These are phyloP conservation scores for Antheraea yamamai DNA, from an alignment of 2,888 invertebrate species.

Conservation along the genomic window DNA sequence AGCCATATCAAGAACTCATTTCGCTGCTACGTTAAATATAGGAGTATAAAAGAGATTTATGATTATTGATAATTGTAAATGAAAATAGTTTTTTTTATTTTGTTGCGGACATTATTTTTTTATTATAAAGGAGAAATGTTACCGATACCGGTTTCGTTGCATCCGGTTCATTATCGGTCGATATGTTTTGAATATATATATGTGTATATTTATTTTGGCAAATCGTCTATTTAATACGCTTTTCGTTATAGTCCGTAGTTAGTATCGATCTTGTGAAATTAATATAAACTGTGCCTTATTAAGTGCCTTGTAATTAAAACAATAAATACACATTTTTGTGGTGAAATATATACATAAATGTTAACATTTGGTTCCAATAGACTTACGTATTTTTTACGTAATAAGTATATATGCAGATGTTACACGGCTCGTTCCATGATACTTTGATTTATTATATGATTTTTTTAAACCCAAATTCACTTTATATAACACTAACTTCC, in stretches of 20 bases:
- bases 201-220: slow-evolving; percentile 23
- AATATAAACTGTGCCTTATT: slow-evolving; percentile 53
- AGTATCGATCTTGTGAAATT: slow-evolving; percentile 50
- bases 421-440: slow-evolving; percentile 24
- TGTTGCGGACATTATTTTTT: neutral
- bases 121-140: slow-evolving; percentile 33
- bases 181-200: slow-evolving; percentile 8
- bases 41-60: slow-evolving; percentile 6
- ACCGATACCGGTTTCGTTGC: slow-evolving; percentile 18
- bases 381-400: slow-evolving; percentile 30
- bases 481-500: too few relatives aligned
- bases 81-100: slow-evolving; percentile 5
- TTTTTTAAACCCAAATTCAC: too few relatives aligned
- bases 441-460: neutral
- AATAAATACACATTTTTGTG: slow-evolving; percentile 18
- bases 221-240: slow-evolving; percentile 58
- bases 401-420: slow-evolving; percentile 35
- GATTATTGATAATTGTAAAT: neutral
- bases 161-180: slow-evolving; percentile 31
- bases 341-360: slow-evolving; percentile 17
- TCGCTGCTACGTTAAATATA: neutral
- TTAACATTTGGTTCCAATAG: slow-evolving; percentile 38
- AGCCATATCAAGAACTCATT: slow-evolving; percentile 1
- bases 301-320: slow-evolving; percentile 50
- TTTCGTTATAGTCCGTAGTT: slow-evolving; percentile 63